These are phyloP conservation scores for Macropodus opercularis DNA, from an alignment of 2,797 vertebrate species.

Conservation along the genomic window DNA sequence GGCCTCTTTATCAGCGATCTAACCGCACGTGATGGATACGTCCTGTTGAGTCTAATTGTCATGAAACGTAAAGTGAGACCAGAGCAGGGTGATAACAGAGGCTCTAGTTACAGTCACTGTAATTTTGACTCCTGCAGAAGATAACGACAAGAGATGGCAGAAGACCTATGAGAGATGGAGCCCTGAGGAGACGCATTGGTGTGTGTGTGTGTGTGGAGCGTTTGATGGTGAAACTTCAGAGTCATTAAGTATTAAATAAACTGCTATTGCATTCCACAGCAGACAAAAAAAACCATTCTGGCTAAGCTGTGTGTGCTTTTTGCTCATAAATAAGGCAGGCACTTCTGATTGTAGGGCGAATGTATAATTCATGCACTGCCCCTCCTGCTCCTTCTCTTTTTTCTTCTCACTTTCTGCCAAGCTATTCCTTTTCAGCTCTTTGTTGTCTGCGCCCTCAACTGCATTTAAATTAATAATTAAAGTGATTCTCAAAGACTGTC, in stretches of 20 bases:
- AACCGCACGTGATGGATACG: slow-evolving; percentile 71
- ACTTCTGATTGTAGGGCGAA: slow-evolving; percentile 79
- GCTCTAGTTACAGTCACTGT: slow-evolving; percentile 67
- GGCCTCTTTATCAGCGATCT: slow-evolving; percentile 71
- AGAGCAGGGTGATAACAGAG: slow-evolving; percentile 65
- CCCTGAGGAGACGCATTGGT: slow-evolving; percentile 14
- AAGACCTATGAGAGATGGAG: slow-evolving; percentile 41
- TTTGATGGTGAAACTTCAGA: slow-evolving; percentile 67
- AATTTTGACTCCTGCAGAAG: slow-evolving; percentile 46
- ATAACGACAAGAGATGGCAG: slow-evolving; percentile 41
- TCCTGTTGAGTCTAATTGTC: slow-evolving; percentile 76
- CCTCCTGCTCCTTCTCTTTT: slow-evolving; percentile 68
- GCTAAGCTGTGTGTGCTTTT: slow-evolving; percentile 68
- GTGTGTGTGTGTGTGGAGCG: slow-evolving; percentile 24
- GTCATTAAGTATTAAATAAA: slow-evolving; percentile 77
- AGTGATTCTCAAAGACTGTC: slow-evolving; percentile 69
- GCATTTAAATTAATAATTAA: slow-evolving; percentile 84
- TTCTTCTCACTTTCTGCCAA: slow-evolving; percentile 76
- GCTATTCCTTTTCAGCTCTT: slow-evolving; percentile 75
- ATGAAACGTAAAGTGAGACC: slow-evolving; percentile 70
- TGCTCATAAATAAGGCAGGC: slow-evolving; percentile 84
- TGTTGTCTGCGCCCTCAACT: slow-evolving; percentile 76
- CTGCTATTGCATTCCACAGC: slow-evolving; percentile 68
- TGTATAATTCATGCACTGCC: slow-evolving; percentile 83
- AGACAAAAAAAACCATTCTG: slow-evolving; percentile 74